Conservation (phyloP, 1,140 invertebrate species). For the Hesperophylax magnus region DNA sequence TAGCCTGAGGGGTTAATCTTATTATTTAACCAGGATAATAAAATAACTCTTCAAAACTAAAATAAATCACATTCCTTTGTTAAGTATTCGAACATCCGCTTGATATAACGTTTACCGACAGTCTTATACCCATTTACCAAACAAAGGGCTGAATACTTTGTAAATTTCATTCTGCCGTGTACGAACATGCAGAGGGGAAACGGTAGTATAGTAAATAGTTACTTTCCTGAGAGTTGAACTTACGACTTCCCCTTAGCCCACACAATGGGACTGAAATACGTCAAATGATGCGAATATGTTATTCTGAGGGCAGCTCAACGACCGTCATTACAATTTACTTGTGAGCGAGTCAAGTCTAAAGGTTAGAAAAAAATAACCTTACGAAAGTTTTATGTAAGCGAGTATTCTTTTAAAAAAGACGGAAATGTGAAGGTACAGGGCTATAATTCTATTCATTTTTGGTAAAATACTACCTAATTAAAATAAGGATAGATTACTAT, state of each 20-base stretch:
- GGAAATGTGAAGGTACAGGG: too few relatives aligned
- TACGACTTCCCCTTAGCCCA: neutral
- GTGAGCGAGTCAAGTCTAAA: neutral
- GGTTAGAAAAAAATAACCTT: neutral
- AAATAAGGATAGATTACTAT: too few relatives aligned
- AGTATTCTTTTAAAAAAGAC: too few relatives aligned
- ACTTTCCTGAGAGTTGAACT: slow-evolving; percentile 16
- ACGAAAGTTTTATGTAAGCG: too few relatives aligned
- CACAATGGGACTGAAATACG: slow-evolving; percentile 11
- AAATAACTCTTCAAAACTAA: too few relatives aligned
- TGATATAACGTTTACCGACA: neutral
- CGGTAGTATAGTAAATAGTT: neutral
- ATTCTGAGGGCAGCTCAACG: neutral
- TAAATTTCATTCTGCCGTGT: too few relatives aligned
- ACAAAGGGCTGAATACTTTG: neutral
- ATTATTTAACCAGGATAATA: too few relatives aligned
- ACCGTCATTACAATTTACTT: slow-evolving; percentile 23
- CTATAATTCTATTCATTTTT: too few relatives aligned
- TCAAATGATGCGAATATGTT: slow-evolving; percentile 18
- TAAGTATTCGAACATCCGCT: too few relatives aligned
- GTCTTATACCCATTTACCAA: neutral
- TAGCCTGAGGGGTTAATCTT: too few relatives aligned
- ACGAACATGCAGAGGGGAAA: neutral
- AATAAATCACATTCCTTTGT: too few relatives aligned
- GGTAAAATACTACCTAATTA: too few relatives aligned